Conservation (phyloP, 2,797 vertebrate species). For the Anguilla marmorata region DNA sequence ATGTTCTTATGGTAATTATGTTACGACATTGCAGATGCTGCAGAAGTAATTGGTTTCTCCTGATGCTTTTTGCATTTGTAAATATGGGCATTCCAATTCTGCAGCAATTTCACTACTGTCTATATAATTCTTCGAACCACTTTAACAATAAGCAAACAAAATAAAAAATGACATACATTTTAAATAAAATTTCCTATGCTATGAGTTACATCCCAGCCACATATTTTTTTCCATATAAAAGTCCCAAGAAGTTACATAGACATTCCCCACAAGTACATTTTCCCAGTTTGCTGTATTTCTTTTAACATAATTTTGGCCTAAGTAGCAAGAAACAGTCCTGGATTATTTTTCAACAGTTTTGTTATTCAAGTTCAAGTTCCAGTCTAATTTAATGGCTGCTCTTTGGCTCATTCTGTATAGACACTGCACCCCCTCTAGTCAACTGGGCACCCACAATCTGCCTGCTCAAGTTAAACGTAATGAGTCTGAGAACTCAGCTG, state of each 20-base stretch:
- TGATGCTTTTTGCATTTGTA: background rate
- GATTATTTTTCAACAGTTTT: background rate
- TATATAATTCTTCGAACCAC: background rate
- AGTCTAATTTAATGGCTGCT: background rate
- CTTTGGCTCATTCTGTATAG: background rate
- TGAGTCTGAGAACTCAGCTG: background rate
- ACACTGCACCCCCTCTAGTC: background rate
- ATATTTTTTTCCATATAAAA: background rate
- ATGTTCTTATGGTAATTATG: background rate
- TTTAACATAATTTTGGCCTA: background rate
- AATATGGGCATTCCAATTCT: background rate
- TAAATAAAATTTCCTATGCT: background rate
- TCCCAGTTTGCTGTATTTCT: background rate
- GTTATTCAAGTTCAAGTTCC: background rate
- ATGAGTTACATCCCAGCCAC: background rate
- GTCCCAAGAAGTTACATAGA: background rate
- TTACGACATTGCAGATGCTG: background rate
- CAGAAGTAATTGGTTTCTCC: background rate
- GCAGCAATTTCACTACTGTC: background rate
- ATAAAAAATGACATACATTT: background rate
- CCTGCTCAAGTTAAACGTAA: background rate
- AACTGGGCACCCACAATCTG: background rate
- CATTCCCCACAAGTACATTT: background rate
- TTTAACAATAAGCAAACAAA: background rate
- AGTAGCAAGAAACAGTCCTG: background rate